Evolutionary conservation across 2,888 invertebrate genomes (phyloP), one percentile per base, ranked within the genome.

Genomic region (Prosopocoilus inquinatus): DNA sequence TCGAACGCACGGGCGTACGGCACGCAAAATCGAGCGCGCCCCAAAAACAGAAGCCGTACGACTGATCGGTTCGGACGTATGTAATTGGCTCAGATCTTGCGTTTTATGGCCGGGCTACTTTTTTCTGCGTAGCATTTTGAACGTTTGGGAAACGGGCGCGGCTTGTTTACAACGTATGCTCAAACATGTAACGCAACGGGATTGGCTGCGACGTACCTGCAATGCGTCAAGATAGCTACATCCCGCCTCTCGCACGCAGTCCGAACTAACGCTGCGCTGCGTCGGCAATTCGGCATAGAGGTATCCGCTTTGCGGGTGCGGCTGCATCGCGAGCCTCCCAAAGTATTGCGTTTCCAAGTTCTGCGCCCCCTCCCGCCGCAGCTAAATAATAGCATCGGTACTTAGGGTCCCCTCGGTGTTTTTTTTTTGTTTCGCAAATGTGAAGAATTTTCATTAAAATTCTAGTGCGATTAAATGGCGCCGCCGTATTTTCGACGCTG

Each of bases 151-250:
- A 65, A 80, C 82, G 86, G 85, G 85, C 82, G 86, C 85, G 84
- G 84, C 85, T 84, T 85, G 82, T 82, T 84, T 84, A 87, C 84
- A 82, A 82, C 82, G 81, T 82, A 82, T 81, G 84, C 78, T 75
- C 70, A 73, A 68, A 79, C 79, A 70, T 44, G 73, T 69, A 70
- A 67, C 80, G 83, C 82, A 81, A 83, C 83, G 82, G 83, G 85
- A 89, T 90, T 89, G 89, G 89, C 82, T 82, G 81, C 77, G 81
- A 84, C 85, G 85, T 86, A 89, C 89, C 90, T 88, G 89, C 89
- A 89, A 88, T 89, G 88, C 89, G 89, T 88, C 89, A 89, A 82
- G 79, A 79, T 67, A 78, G 79, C 80, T 79, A 79, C 78, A 77
- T 67, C 69, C 70, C 68, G 66, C 63, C 64, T 64, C 63, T 63